phyloP scores from a whole-genome alignment of 2,797 vertebrate genomes.

The Setipinna tenuifilis region DNA sequence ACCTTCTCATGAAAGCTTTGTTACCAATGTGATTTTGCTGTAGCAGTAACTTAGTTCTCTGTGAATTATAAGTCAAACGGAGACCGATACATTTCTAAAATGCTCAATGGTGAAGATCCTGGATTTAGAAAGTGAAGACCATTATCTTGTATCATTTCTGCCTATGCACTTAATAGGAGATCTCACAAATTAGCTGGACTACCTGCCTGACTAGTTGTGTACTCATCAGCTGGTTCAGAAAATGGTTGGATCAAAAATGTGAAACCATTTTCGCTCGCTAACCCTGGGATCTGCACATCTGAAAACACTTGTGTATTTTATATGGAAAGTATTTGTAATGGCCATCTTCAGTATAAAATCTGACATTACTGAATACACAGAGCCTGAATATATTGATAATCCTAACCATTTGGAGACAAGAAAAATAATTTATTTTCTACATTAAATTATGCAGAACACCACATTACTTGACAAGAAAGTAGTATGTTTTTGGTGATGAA shows the following conservation, averaged over 20 bases:
- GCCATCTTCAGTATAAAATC: not conserved
- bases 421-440: not conserved
- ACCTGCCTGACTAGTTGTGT: too few species aligned
- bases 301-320: not conserved
- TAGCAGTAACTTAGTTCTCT: not conserved
- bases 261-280: too few species aligned
- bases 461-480: not conserved
- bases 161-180: too few species aligned
- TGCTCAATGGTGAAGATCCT: too few species aligned
- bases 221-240: too few species aligned
- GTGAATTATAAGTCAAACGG: not conserved
- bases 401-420: not conserved
- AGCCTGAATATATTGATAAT: slow-evolving; percentile 20
- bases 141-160: too few species aligned
- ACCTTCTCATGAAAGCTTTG: too few species aligned
- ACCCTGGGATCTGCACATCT: too few species aligned
- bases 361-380: not conserved
- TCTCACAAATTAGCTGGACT: too few species aligned
- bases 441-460: not conserved
- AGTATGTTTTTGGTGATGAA: not conserved
- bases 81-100: not conserved
- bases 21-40: not conserved
- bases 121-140: too few species aligned
- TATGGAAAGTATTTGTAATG: not conserved
- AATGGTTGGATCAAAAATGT: too few species aligned